Percentiles rank a stretch among this genome's conserved stretches.
phyloP scores from a whole-genome alignment of 2,888 invertebrate genomes.

The Papilio protenor region DNA sequence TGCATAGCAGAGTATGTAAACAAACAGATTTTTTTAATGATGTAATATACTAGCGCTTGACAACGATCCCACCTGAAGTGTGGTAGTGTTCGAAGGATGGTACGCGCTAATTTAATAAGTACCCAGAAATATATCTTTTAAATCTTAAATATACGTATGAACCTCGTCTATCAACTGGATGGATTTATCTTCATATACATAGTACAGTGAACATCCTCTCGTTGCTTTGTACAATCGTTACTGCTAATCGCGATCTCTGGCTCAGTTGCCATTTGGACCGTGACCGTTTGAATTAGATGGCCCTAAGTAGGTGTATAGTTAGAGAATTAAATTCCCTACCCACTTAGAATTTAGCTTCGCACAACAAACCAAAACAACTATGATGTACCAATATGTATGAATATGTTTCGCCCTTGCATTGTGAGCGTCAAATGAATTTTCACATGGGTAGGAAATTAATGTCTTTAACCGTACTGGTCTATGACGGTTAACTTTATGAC shows the following conservation, averaged over 20 bases:
- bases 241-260: conserved; percentile 59
- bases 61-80: too few relatives aligned
- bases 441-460: neutral
- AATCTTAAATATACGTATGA: too few relatives aligned
- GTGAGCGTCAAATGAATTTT: neutral
- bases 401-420: neutral
- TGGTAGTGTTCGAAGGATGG: too few relatives aligned
- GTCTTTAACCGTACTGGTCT: neutral
- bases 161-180: neutral
- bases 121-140: too few relatives aligned
- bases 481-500: conserved; percentile 7
- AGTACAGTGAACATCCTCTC: conserved; percentile 26
- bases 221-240: conserved; percentile 60
- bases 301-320: conserved; percentile 41
- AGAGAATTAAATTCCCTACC: conserved; percentile 3
- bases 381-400: neutral
- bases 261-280: conserved; percentile 63
- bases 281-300: conserved; percentile 53
- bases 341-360: neutral
- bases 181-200: conserved; percentile 31
- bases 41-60: too few relatives aligned
- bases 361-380: neutral
- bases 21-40: too few relatives aligned
- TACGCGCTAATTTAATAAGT: too few relatives aligned
- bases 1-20: too few relatives aligned